phyloP scores from a whole-genome alignment of 2,113 vertebrate genomes.

The Microcebus tavaratra region DNA sequence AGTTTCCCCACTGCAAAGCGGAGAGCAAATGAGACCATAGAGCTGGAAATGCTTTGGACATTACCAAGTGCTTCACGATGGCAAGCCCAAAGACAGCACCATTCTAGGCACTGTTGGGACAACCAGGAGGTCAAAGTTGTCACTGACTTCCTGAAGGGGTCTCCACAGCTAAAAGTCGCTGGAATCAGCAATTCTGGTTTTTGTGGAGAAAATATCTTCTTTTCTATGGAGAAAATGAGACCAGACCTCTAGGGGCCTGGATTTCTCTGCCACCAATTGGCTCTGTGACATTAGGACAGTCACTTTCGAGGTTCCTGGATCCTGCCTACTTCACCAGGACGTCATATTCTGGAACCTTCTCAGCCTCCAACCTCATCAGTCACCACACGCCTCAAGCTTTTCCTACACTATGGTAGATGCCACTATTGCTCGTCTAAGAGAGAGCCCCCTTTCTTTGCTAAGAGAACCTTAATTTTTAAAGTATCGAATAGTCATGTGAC shows the following conservation, averaged over 20 bases:
- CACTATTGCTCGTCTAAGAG: neutral
- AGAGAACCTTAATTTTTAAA: neutral
- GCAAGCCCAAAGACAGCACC: neutral
- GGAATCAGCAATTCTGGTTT: neutral
- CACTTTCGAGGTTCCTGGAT: neutral
- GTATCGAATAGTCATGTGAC: neutral
- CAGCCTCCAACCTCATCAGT: neutral
- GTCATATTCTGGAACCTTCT: neutral
- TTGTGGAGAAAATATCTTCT: neutral
- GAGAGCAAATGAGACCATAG: neutral
- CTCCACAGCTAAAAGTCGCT: neutral
- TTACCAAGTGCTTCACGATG: neutral
- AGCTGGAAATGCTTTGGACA: neutral
- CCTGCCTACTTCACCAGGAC: neutral
- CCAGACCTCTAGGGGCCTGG: neutral
- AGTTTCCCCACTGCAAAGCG: neutral
- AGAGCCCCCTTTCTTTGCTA: neutral
- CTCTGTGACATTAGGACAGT: neutral
- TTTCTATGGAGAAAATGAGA: neutral
- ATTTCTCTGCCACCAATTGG: neutral
- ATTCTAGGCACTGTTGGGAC: neutral
- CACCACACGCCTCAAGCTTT: neutral
- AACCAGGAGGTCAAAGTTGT: rapidly evolving
- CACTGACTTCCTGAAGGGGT: neutral
- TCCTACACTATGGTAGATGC: neutral